phyloP scores from a whole-genome alignment of 1,140 invertebrate species.

The Colletes gigas region DNA sequence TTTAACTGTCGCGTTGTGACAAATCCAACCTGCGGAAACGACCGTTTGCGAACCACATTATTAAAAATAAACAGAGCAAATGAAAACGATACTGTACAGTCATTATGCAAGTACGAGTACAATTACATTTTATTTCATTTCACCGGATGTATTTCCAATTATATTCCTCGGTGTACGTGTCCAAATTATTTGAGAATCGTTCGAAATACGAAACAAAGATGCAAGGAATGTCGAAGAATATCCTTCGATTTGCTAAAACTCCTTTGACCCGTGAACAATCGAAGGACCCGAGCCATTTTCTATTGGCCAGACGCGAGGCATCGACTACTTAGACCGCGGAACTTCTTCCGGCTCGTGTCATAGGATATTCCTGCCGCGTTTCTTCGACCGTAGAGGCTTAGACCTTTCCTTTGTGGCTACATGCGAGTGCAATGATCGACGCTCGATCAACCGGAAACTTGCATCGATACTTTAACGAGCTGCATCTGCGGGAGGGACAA shows the following conservation, averaged over 20 bases:
- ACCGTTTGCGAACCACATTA: not conserved
- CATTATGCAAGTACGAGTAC: no score
- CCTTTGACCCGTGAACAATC: conserved; percentile 29
- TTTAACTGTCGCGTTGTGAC: no score
- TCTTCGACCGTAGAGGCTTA: conserved; percentile 46
- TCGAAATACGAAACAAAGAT: not conserved
- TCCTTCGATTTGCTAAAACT: conserved; percentile 1
- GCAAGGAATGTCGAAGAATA: not conserved
- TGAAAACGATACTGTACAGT: no score
- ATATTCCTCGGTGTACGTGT: not conserved
- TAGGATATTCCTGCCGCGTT: conserved; percentile 70
- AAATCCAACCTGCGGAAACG: no score
- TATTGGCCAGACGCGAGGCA: conserved; percentile 48
- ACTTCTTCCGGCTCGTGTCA: conserved; percentile 71
- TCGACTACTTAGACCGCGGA: conserved; percentile 65
- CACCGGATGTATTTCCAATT: not conserved
- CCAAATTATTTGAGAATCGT: not conserved
- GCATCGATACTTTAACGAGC: conserved; percentile 25
- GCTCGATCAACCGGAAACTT: conserved; percentile 50
- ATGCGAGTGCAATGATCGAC: conserved; percentile 47
- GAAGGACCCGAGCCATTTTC: conserved; percentile 10
- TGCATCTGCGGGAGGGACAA: not conserved
- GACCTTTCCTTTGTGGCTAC: conserved; percentile 46
- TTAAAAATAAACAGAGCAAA: not conserved
- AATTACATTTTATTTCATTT: no score